Base-by-base conservation (phyloP, 2,888 invertebrate genomes). In the Nemotelus nigrinus region DNA sequence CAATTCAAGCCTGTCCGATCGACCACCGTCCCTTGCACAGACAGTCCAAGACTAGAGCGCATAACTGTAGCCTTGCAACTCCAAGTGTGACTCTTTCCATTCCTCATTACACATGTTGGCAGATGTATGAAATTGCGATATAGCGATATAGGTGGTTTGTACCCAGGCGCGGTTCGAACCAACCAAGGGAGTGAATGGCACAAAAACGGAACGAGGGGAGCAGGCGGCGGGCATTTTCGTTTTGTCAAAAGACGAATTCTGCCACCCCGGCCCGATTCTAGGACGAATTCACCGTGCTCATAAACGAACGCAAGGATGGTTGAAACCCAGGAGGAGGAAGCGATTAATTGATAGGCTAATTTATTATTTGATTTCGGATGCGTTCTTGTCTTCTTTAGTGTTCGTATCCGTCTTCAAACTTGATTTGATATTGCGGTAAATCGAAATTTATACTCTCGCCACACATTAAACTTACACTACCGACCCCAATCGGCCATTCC, bases 51-150 rank as follows among this genome's bases (percentile, higher is more conserved):
- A 70, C 70, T 70, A 3, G 55, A 41, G 8, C 41, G 53, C 3
- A 43, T 53, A 53, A 70, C 70, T 70, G 70, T 70, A 50, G 25
- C 70, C 39, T 25, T 50, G 50, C 25, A 44, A 68, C 10, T 25
- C 25, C 25, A 25, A 43, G 10, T 6, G 41, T 8, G n/a, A 39
- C 3, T 44, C 53, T 53, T 41, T 53, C 53, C 68, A 39, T 4
- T 53, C 41, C 50, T 39, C 48, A 68, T 3, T 68, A 68, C 50
- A 68, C 68, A 68, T 68, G 68, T 53, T 68, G 68, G 53, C 68
- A 68, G 68, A 68, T 68, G 68, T 53, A 70, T 53, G 70, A 43
- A 70, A 70, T 70, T 70, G 70, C 70, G 70, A 70, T 70, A 70
- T 53, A 70, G 70, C 70, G 70, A 70, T 70, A 70, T 53, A 70